phyloP scores from a whole-genome alignment of 2,888 invertebrate species.

The Abrostola tripartita region DNA sequence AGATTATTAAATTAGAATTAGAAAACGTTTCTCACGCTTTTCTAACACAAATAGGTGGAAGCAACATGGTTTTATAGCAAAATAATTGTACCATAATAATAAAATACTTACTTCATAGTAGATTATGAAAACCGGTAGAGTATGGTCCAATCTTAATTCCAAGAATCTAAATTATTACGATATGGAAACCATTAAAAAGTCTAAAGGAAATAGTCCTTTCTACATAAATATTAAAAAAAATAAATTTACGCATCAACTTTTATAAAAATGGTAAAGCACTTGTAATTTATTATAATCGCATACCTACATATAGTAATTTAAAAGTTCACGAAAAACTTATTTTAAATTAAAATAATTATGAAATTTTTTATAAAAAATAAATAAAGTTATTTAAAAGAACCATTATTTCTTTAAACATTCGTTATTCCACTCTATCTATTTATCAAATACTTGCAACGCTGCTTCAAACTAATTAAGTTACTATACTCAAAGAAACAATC shows the following conservation, averaged over 20 bases:
- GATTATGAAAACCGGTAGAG: too few relatives aligned
- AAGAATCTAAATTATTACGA: too few relatives aligned
- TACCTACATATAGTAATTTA: too few relatives aligned
- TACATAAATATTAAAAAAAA: not conserved
- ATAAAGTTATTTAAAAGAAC: not conserved
- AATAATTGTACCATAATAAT: not conserved
- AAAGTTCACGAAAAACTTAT: too few relatives aligned
- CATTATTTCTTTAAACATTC: constrained; percentile 18
- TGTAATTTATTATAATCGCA: too few relatives aligned
- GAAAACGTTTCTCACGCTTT: constrained; percentile 46
- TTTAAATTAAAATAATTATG: not conserved
- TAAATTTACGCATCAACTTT: too few relatives aligned
- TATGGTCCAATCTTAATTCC: too few relatives aligned
- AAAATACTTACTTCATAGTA: not conserved
- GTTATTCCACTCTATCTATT: constrained; percentile 32
- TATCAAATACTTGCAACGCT: constrained; percentile 39
- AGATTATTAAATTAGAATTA: constrained; percentile 13
- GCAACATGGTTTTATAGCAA: not conserved
- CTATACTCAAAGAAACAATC: constrained; percentile 48
- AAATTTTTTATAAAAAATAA: not conserved
- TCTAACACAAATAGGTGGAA: not conserved
- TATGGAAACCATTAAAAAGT: too few relatives aligned
- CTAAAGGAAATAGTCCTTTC: too few relatives aligned
- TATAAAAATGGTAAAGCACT: too few relatives aligned
- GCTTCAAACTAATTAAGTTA: constrained; percentile 55